phyloP scores from a whole-genome alignment of 2,888 invertebrate genomes.

The Limnephilus lunatus region DNA sequence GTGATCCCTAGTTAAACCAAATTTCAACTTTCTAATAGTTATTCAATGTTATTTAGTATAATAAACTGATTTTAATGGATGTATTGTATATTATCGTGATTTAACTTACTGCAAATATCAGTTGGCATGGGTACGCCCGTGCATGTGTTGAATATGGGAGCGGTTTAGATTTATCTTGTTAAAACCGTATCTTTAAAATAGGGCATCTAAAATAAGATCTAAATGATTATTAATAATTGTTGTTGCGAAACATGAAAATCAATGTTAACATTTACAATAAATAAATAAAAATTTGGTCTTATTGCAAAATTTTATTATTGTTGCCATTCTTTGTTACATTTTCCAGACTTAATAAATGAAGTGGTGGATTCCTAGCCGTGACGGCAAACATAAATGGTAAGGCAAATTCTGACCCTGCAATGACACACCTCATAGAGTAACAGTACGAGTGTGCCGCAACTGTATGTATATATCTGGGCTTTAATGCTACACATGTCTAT shows the following conservation, averaged over 20 bases:
- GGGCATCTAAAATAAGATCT: not conserved
- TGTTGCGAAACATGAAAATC: constrained; percentile 21
- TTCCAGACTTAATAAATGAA: not conserved
- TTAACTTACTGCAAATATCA: constrained; percentile 45
- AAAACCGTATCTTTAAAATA: not conserved
- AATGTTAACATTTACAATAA: constrained; percentile 24
- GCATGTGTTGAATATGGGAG: not conserved
- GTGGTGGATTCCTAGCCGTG: too few relatives aligned
- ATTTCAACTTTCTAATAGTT: constrained; percentile 46
- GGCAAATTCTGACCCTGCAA: too few relatives aligned
- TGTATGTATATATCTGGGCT: too few relatives aligned
- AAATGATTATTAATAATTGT: constrained; percentile 22
- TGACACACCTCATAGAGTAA: too few relatives aligned
- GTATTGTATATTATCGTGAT: constrained; percentile 46
- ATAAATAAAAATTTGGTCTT: constrained; percentile 28
- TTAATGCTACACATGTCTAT: too few relatives aligned
- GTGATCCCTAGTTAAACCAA: constrained; percentile 56
- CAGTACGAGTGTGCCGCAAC: too few relatives aligned
- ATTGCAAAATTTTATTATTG: constrained; percentile 12
- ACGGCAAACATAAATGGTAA: not conserved
- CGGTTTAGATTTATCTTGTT: constrained; percentile 7
- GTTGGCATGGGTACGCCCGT: not conserved
- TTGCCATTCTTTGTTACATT: not conserved
- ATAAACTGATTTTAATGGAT: constrained; percentile 57
- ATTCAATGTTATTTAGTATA: constrained; percentile 64